These are phyloP conservation scores for Cheilosia impressa DNA, from an alignment of 2,888 invertebrate species.

Conservation along the genomic window DNA sequence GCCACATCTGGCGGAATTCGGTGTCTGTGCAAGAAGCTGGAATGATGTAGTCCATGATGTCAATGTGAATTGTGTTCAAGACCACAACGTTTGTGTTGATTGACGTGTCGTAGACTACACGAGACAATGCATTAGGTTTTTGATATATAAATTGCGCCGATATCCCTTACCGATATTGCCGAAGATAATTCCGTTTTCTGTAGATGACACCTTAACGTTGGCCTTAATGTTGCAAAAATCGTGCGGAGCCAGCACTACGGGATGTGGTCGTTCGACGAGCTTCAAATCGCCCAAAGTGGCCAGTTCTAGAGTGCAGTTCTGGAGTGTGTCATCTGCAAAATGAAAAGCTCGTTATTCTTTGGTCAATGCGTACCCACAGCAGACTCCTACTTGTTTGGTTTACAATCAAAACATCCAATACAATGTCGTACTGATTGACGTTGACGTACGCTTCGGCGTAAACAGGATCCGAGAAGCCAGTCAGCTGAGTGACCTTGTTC, in stretches of 20 bases:
- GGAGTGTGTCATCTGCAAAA: constrained; percentile 92
- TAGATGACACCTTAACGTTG: constrained; percentile 99
- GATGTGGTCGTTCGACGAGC: constrained; percentile 98
- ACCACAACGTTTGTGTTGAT: constrained; percentile 94
- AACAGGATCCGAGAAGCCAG: constrained; percentile 99
- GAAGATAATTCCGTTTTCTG: constrained; percentile 99
- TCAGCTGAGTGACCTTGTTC: constrained; percentile 96
- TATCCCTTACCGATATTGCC: constrained; percentile 93
- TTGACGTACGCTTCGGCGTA: constrained; percentile 99
- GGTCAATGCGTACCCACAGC: background rate
- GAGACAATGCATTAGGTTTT: background rate
- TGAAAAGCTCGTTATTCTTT: background rate
- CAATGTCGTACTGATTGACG: constrained; percentile 99
- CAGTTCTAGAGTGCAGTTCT: constrained; percentile 98
- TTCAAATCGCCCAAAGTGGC: constrained; percentile 99
- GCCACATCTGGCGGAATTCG: constrained; percentile 99
- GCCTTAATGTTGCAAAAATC: constrained; percentile 99
- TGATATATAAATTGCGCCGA: background rate
- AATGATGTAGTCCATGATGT: constrained; percentile 99
- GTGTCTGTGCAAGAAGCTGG: constrained; percentile 97
- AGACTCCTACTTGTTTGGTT: constrained; percentile 94
- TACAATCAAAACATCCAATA: constrained; percentile 98
- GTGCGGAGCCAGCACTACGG: constrained; percentile 97
- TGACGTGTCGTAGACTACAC: constrained; percentile 95
- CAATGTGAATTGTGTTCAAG: constrained; percentile 99